Evolutionary conservation across 2,797 vertebrate species (phyloP).

Genomic region (Liasis olivaceus): DNA sequence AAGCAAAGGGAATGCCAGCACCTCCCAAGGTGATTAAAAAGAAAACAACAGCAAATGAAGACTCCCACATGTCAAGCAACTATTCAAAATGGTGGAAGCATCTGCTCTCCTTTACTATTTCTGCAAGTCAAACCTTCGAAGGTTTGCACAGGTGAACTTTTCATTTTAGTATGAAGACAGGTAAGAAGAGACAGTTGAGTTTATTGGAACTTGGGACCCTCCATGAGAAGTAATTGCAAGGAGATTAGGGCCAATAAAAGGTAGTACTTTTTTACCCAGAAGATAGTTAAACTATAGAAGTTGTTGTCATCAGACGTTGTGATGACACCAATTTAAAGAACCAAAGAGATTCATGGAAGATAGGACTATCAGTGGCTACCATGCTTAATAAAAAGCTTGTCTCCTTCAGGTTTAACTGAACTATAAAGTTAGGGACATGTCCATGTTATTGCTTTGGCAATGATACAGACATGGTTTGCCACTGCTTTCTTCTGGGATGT

Average conservation of each 20-base stretch:
- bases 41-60: background rate
- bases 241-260: background rate
- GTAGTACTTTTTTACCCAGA: background rate
- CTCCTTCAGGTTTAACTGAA: background rate
- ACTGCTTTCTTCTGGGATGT: background rate
- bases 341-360: background rate
- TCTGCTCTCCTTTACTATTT: background rate
- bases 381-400: background rate
- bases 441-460: background rate
- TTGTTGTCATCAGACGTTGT: background rate
- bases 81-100: background rate
- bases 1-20: background rate
- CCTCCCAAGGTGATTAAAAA: background rate
- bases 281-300: background rate
- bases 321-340: background rate
- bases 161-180: background rate
- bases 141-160: background rate
- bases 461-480: background rate
- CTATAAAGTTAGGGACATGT: background rate
- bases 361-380: background rate
- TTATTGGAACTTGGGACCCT: background rate
- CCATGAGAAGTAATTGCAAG: background rate
- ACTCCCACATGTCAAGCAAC: background rate
- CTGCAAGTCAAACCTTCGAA: background rate
- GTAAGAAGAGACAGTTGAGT: background rate